Base-by-base conservation (phyloP, 2,113 vertebrate species). In the Planiliza haematocheilus region DNA sequence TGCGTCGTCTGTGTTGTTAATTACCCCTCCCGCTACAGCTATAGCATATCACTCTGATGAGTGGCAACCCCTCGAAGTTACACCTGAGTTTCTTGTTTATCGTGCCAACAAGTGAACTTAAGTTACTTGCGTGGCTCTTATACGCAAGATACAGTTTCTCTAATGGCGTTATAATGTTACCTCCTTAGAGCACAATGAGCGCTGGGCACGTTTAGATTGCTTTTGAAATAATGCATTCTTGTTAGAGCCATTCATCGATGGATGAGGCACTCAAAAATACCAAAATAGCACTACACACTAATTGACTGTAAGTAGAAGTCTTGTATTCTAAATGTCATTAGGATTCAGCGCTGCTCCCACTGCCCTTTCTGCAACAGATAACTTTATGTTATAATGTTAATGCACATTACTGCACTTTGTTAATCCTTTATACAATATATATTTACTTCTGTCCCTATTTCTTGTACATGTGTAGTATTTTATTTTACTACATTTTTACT, bases 11-110 rank as follows among this genome's bases (percentile, higher is more conserved):
- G 21, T 48, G 20, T 3, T 18, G 41, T 43, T 69, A 56, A 69
- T 66, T 46, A 80, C 21, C 30, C 67, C 13, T 45, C 37, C 51
- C 63, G 61, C 41, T 39, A n/a, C 20, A 1, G 67, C 61, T 57
- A 70, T 59, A 21, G 9, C 14, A 50, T 61, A 58, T 70, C 59
- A 61, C 21, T 52, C 24, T 12, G 1, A 52, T 6, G 39, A 42
- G 20, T 55, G 24, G 24, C 24, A 30, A 30, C 24, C 24, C 5
- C 24, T 30, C 24, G 2, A 5, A 3, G 24, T 30, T 30, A 30
- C 24, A 30, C 24, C 2, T 2, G 21, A 56, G n/a, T 10, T 57
- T 55, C 5, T 36, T 57, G 48, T 52, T 1, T 51, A 4, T 21
- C 10, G 14, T 56, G 30, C 14, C 4, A 14, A 24, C 2, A 16